phyloP scores from a whole-genome alignment of 2,797 vertebrate genomes.

The Meriones psammophilus region DNA sequence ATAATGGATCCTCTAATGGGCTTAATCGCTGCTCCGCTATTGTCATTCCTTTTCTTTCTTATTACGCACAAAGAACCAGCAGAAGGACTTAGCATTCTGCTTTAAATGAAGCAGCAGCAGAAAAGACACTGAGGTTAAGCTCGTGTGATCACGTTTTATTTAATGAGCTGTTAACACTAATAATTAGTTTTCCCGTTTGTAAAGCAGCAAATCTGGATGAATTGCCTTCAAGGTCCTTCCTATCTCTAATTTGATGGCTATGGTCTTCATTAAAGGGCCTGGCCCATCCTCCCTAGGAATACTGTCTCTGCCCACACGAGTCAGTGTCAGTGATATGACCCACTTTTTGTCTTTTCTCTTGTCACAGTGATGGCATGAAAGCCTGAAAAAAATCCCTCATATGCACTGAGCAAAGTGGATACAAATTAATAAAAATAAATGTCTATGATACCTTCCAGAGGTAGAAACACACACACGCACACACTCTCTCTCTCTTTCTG shows the following conservation, averaged over 20 bases:
- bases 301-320: background rate
- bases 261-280: background rate
- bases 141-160: slow-evolving; percentile 25
- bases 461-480: background rate
- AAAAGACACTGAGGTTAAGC: background rate
- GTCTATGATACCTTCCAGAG: background rate
- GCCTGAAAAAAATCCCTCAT: background rate
- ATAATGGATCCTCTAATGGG: background rate
- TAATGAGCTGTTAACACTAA: slow-evolving; percentile 24
- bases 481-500: background rate
- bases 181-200: slow-evolving; percentile 53
- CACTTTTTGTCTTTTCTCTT: slow-evolving; percentile 7
- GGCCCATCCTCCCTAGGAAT: background rate
- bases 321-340: background rate
- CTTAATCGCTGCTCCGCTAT: background rate
- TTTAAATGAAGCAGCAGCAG: slow-evolving; percentile 22
- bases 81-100: background rate
- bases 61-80: background rate
- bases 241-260: slow-evolving; percentile 3
- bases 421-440: slow-evolving; percentile 10
- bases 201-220: background rate
- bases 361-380: background rate
- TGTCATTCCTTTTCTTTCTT: background rate
- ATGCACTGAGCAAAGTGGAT: background rate
- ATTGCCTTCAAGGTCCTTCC: background rate